A percentile compares a stretch with the other conserved stretches of the same genome.
Conservation (phyloP, 2,888 invertebrate genomes). For the Dolichomitus sp. region DNA sequence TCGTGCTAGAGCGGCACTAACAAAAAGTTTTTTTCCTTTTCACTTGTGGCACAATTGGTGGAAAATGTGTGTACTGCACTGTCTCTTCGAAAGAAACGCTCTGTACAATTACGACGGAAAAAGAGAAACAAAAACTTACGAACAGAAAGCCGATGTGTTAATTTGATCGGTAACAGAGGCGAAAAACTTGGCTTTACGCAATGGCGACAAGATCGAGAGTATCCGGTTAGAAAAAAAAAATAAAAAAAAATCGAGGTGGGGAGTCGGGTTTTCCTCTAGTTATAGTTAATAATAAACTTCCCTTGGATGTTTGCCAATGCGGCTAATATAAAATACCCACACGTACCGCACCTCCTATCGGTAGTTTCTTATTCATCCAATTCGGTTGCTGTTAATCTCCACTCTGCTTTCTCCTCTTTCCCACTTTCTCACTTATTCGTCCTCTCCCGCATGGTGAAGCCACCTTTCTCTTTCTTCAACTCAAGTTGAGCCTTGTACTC, state of each 20-base stretch:
- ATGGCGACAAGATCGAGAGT: neutral
- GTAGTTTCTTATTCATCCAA: neutral
- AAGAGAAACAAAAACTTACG: no score
- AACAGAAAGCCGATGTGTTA: neutral
- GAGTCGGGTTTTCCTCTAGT: neutral
- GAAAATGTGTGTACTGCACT: no score
- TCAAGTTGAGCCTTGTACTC: neutral
- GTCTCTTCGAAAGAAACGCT: no score
- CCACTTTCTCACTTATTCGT: constrained; percentile 2
- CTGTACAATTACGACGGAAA: no score
- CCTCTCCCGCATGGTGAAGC: neutral
- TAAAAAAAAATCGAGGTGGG: no score
- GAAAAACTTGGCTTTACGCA: neutral
- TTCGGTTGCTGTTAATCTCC: constrained; percentile 3
- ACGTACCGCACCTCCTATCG: neutral
- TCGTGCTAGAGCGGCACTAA: no score
- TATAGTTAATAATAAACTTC: constrained; percentile 7
- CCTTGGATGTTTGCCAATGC: constrained; percentile 4
- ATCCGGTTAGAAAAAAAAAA: neutral
- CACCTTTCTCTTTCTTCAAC: neutral
- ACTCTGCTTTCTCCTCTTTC: neutral
- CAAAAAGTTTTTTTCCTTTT: no score
- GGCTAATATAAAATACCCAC: constrained; percentile 2
- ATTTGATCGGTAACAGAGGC: neutral
- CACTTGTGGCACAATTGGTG: no score